Evolutionary conservation across 1,140 invertebrate species (phyloP), one percentile per base, ranked within the genome.

Genomic region (Scaptomyza hsui): DNA sequence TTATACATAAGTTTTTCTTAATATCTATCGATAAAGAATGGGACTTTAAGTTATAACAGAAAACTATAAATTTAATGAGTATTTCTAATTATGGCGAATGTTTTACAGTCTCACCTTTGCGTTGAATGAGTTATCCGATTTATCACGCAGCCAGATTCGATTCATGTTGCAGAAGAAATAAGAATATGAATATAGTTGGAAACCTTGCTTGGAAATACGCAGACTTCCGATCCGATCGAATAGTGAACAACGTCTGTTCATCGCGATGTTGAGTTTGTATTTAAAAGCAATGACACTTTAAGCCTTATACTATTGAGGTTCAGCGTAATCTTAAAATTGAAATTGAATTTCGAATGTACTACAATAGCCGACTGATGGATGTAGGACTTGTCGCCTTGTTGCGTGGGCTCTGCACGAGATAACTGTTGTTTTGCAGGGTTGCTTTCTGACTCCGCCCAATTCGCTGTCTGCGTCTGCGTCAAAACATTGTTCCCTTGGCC

Each of bases 381-480:
- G n/a, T n/a, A 24, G 24, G 7, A 37, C 10, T n/a, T 37, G 32
- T n/a, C 29, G 29, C 29, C 29, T 32, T 37, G 32, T 37, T 12
- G 32, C 12, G 1, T 12, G 10, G 24, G 24, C 6, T 24, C 4
- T 24, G 24, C 5, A 4, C 3, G 39, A 35, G 12, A 47, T 47
- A 47, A 37, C 21, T 10, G 15, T 32, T 21, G 26, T 21, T 10
- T 7, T 44, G 13, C 12, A 24, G 53, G 63, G 24, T 67, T 24
- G 45, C 9, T 59, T n/a, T 10, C 5, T 21, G 15, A 18, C 51
- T 56, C 60, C 68, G 60, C 68, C 68, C 45, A 9, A 10, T 56
- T 21, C 3, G 12, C 3, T 9, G 15, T 15, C 15, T 44, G 67
- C 68, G 68, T 52, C 60, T 64, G 68, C 68, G 68, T 35, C 29